phyloP scores from a whole-genome alignment of 2,113 vertebrate genomes.

The Cisticola juncidis region DNA sequence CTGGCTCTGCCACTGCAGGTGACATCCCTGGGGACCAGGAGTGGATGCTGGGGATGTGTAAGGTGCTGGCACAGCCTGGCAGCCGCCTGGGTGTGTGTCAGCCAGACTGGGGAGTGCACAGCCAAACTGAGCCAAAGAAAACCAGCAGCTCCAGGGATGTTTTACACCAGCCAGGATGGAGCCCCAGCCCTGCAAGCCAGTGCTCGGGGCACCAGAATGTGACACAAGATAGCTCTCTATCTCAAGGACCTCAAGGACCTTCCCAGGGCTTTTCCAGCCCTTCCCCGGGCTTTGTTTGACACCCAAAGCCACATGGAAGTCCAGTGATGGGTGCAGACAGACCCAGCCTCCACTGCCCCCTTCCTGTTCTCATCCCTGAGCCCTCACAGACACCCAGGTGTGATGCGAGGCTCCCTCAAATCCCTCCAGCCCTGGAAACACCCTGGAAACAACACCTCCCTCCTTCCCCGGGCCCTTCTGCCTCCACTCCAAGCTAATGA shows the following conservation, averaged over 20 bases:
- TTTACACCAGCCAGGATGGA: not conserved
- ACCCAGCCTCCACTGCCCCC: not conserved
- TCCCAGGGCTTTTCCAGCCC: not conserved
- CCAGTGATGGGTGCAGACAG: accelerated
- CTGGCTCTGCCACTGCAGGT: not conserved
- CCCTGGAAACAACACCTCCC: not conserved
- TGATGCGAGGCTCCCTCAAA: accelerated
- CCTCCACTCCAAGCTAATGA: not conserved
- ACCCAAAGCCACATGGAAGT: not conserved
- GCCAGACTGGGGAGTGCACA: accelerated
- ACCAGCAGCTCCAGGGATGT: not conserved
- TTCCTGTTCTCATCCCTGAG: not conserved
- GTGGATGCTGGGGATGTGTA: not conserved
- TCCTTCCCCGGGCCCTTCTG: not conserved
- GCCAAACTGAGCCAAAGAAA: not conserved
- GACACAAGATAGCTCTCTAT: not conserved
- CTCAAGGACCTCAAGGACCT: not conserved
- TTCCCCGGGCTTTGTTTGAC: not conserved
- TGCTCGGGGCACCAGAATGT: accelerated
- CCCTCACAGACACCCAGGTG: not conserved
- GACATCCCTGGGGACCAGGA: not conserved
- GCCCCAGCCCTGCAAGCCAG: not conserved
- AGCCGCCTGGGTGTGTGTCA: not conserved
- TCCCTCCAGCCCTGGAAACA: not conserved
- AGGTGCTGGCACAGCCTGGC: not conserved